Evolutionary conservation across 1,140 invertebrate species (phyloP).

Genomic region (Globodera ellingtonae): DNA sequence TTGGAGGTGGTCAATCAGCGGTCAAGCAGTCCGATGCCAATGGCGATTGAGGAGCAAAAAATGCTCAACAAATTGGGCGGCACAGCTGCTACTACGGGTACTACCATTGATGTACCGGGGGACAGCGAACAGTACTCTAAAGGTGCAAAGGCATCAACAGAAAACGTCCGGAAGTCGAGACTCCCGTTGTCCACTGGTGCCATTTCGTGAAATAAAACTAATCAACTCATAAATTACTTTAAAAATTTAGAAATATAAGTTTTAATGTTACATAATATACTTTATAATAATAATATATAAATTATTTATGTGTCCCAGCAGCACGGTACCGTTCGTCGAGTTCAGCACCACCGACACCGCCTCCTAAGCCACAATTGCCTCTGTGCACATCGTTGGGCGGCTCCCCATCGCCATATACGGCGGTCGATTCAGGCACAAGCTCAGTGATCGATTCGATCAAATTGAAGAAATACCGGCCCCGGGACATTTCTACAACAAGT

Average conservation of each 20-base stretch:
- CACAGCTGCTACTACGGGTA: too few species aligned
- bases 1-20: neutral
- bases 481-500: constrained; percentile 14
- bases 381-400: neutral
- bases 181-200: neutral
- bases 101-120: too few species aligned
- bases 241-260: too few species aligned
- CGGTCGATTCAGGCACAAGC: neutral
- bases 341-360: neutral
- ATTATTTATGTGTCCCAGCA: neutral
- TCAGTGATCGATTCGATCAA: constrained; percentile 20
- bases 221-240: too few species aligned
- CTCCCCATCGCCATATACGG: neutral
- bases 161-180: neutral
- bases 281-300: neutral
- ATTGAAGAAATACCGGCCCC: constrained; percentile 28
- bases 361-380: neutral
- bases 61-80: neutral
- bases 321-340: constrained; percentile 17
- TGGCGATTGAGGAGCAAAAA: neutral
- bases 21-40: neutral
- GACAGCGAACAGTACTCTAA: neutral
- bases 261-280: too few species aligned
- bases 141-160: neutral
- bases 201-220: neutral